Base-by-base conservation (phyloP, 2,888 invertebrate species). In the Chymomyza procnemis region DNA sequence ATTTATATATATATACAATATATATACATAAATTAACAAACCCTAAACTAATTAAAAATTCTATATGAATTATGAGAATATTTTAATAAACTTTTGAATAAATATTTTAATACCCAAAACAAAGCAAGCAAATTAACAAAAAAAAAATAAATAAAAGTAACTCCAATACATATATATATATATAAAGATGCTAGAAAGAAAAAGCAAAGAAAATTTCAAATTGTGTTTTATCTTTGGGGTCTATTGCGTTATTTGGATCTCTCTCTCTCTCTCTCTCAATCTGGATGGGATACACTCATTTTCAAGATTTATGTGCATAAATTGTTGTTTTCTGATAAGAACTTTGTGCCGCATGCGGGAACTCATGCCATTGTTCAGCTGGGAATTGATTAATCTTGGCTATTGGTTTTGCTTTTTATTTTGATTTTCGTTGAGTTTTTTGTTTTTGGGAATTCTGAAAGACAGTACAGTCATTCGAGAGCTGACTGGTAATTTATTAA, bases 41-140 rank as follows among this genome's bases (percentile, higher is more conserved):
- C 84, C 76, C 80, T 71, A 83, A 75, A 64, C 67, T 71, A 67
- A 72, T 67, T 57, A 69, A 76, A 73, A 54, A 41, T 41, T 41
- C 34, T 54, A 79, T 83, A 69, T 83, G 81, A 69, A 86, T 75
- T 80, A 86, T 69, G 66, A 76, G 86, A 85, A 85, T 81, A 81
- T 81, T 81, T 81, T 81, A 81, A 81, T 87, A 85, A 86, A 81
- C 82, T 81, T 81, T 81, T 81, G 85, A 81, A 85, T 86, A 54
- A 81, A 81, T 85, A 81, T 81, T 81, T 81, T 86, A 81, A 87
- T 50, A 50, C 50, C 34, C 34, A 50, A 18, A 50, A 16, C 5
- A 47, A n/a, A 18, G 50, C 16, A 50, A 18, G 54, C 54, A 21
- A 26, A 26, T 26, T 26, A 26, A 5, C 26, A 26, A 21, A 18